These are phyloP conservation scores for Xenopus laevis DNA, from an alignment of 2,113 vertebrate species.

Conservation along the genomic window DNA sequence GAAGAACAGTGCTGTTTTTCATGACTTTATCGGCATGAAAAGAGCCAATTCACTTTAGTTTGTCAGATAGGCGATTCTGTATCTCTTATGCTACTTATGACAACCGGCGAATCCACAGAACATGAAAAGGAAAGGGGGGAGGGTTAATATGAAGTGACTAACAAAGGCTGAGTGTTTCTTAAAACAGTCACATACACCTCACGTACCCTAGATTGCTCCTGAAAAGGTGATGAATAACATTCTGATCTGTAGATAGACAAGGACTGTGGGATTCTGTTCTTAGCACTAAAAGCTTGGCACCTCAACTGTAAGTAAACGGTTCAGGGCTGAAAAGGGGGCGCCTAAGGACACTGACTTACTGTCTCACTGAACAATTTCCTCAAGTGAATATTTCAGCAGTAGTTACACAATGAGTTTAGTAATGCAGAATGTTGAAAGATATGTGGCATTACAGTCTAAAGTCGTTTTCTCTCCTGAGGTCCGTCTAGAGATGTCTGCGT, in stretches of 20 bases:
- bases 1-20: constrained; percentile 63
- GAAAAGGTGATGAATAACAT: constrained; percentile 10
- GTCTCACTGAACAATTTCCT: constrained; percentile 1
- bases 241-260: constrained; percentile 17
- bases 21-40: constrained; percentile 56
- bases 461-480: constrained; percentile 28
- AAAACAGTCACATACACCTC: constrained; percentile 18
- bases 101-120: constrained; percentile 49
- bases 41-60: constrained; percentile 55
- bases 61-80: constrained; percentile 57
- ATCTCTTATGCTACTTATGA: constrained; percentile 44
- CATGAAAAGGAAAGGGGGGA: constrained; percentile 4
- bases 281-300: constrained; percentile 10
- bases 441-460: constrained; percentile 12
- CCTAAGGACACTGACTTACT: constrained; percentile 33
- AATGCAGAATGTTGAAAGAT: constrained; percentile 25
- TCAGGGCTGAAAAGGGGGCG: constrained; percentile 23
- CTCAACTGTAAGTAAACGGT: constrained; percentile 17
- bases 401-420: constrained; percentile 12
- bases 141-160: constrained; percentile 41
- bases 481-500: constrained; percentile 37
- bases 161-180: constrained; percentile 25
- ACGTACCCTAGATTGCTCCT: constrained; percentile 39
- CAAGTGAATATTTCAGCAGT: constrained; percentile 39
- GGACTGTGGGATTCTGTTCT: constrained; percentile 11